A percentile compares a stretch with the other conserved stretches of the same genome.
Conservation (phyloP, 2,888 invertebrate genomes). For the Calliphora vomitoria region DNA sequence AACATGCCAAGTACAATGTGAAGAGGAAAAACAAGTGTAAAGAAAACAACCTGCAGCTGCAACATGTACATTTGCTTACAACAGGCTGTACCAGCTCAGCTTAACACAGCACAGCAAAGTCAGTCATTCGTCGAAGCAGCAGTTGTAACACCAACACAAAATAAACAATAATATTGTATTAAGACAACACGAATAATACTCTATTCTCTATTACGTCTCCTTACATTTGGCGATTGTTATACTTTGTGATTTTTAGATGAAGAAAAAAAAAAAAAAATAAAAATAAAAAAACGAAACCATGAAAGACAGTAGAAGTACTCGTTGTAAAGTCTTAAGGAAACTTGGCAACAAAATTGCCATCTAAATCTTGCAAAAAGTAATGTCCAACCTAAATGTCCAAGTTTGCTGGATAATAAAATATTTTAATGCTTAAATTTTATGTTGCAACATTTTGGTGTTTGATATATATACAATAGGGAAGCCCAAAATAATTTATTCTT, state of each 20-base stretch:
- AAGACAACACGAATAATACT: conserved; percentile 55
- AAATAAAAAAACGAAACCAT: background rate
- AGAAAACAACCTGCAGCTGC: conserved; percentile 70
- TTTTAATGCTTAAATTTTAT: too few relatives aligned
- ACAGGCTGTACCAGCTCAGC: conserved; percentile 33
- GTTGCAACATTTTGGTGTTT: too few relatives aligned
- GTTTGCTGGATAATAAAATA: background rate
- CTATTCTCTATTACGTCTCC: conserved; percentile 30
- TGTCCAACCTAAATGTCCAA: conserved; percentile 15
- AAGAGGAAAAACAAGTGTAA: conserved; percentile 48
- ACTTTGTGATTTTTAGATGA: conserved; percentile 47
- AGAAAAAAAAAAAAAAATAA: background rate
- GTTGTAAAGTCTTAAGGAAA: conserved; percentile 1
- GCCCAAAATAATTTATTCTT: too few relatives aligned
- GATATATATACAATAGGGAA: too few relatives aligned
- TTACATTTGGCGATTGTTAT: conserved; percentile 40
- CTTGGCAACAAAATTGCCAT: background rate
- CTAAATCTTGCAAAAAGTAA: background rate
- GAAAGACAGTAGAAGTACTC: background rate
- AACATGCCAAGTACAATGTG: conserved; percentile 28
- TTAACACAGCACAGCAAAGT: conserved; percentile 1
- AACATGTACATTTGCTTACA: conserved; percentile 46
- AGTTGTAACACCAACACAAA: conserved; percentile 59
- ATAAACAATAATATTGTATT: conserved; percentile 57
- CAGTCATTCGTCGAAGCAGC: conserved; percentile 23